Evolutionary conservation across 2,797 vertebrate genomes (phyloP), one percentile per base, ranked within the genome.

Genomic region (Buphagus erythrorhynchus): DNA sequence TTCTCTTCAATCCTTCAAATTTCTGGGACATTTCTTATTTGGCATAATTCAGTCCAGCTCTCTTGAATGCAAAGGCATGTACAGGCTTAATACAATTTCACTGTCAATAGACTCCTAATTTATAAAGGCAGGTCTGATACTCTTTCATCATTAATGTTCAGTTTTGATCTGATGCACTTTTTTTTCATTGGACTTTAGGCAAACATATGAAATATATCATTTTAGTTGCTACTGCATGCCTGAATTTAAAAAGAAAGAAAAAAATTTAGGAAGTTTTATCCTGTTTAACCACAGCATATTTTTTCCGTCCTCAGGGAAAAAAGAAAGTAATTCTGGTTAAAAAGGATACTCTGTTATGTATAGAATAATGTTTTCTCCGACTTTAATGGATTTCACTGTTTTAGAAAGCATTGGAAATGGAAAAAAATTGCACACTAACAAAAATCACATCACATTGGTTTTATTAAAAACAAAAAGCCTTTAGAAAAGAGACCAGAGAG

Each of bases 341-440:
- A 97, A 97, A 96, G 72, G 38, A 91, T 95, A 96, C 88, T 96
- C 87, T 97, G 51, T 94, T 96, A 81, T 78, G 42, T 95, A 71
- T 94, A 94, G 72, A 75, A 96, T 97, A 95, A 96, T 84, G 82
- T 97, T 97, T 97, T 95, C 88, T 97, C 76, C 94, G 76, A 93
- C 78, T 93, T 95, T 82, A 95, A 48, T 71, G 43, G 40, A 66
- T 90, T 95, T 94, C 65, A 59, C 92, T 96, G 45, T 95, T 97
- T 95, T 93, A 94, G 88, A 96, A 97, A 96, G 58, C n/a, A 68
- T 20, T 96, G 90, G 67, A 93, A 94, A 69, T 84, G 80, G 95
- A 97, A 97, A 97, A 31, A 94, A 79, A 80, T 81, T 91, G 69
- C 59, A 65, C 40, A 71, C 22, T 86, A 93, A 68, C 49, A 96